A percentile compares a stretch with the other conserved stretches of the same genome.
phyloP scores from a whole-genome alignment of 92 coral and sea anemone species.

The Paragorgia papillata region DNA sequence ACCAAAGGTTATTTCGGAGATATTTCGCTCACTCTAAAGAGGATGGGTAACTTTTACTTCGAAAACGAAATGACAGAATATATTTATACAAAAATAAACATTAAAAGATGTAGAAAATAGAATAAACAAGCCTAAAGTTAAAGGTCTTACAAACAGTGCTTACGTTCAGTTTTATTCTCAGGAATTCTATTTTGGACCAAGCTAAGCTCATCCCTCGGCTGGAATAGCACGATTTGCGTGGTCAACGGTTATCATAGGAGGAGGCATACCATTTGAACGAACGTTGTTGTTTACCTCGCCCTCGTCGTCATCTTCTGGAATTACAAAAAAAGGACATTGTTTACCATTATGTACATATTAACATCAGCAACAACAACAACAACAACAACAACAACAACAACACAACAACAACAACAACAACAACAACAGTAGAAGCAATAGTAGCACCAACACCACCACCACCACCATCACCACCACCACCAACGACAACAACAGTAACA shows the following conservation, averaged over 20 bases:
- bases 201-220: conserved; percentile 25
- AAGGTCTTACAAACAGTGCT: not conserved
- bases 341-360: not conserved
- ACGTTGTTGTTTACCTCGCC: conserved; percentile 42
- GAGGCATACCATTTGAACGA: conserved; percentile 11
- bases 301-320: conserved; percentile 60
- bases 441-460: no score
- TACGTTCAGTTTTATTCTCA: not conserved
- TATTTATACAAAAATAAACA: not conserved
- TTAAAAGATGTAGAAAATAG: not conserved
- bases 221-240: conserved; percentile 31
- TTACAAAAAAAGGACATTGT: not conserved
- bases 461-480: no score
- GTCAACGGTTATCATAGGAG: conserved; percentile 37
- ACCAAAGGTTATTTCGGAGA: no score
- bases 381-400: no score
- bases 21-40: no score
- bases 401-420: not conserved
- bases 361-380: not conserved
- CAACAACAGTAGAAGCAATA: no score
- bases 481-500: no score
- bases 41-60: no score
- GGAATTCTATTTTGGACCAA: not conserved
- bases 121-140: not conserved
- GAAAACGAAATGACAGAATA: not conserved